Conservation (phyloP, 2,888 invertebrate species). For the Stictocephala bisonia region DNA sequence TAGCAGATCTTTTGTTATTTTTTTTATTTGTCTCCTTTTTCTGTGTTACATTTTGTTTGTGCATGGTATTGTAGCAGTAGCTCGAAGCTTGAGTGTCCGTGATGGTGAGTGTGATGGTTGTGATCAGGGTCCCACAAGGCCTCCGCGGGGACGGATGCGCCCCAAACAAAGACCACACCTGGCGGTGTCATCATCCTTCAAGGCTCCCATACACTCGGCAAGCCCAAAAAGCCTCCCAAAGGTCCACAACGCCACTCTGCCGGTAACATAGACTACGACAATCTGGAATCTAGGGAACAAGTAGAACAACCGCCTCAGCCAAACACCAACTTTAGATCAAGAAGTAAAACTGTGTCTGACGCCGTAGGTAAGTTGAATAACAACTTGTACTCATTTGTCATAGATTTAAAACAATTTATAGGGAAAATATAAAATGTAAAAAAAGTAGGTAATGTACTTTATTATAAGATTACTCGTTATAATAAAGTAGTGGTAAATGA, state of each 20-base stretch:
- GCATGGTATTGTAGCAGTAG: slow-evolving; percentile 16
- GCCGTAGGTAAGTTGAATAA: slow-evolving; percentile 70
- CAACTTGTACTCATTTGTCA: no score
- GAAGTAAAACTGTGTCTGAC: slow-evolving; percentile 94
- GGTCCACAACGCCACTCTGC: slow-evolving; percentile 84
- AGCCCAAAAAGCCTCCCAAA: slow-evolving; percentile 78
- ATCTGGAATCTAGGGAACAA: slow-evolving; percentile 58
- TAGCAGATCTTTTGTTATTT: background rate
- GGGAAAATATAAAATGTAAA: no score
- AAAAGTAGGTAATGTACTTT: no score
- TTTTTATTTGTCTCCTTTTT: background rate
- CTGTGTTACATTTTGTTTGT: background rate
- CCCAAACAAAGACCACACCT: slow-evolving; percentile 50
- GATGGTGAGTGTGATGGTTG: slow-evolving; percentile 7
- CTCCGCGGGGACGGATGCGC: slow-evolving; percentile 45
- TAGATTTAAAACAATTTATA: no score
- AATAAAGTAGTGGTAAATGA: no score
- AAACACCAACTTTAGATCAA: slow-evolving; percentile 74
- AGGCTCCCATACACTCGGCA: slow-evolving; percentile 84
- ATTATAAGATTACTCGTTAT: no score
- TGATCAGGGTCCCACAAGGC: slow-evolving; percentile 44
- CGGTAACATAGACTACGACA: slow-evolving; percentile 85
- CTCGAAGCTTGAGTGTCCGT: slow-evolving; percentile 17
- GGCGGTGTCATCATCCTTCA: slow-evolving; percentile 68
- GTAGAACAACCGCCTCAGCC: slow-evolving; percentile 64